Base-by-base conservation (phyloP, 2,888 invertebrate genomes). In the Epistrophe grossulariae region DNA sequence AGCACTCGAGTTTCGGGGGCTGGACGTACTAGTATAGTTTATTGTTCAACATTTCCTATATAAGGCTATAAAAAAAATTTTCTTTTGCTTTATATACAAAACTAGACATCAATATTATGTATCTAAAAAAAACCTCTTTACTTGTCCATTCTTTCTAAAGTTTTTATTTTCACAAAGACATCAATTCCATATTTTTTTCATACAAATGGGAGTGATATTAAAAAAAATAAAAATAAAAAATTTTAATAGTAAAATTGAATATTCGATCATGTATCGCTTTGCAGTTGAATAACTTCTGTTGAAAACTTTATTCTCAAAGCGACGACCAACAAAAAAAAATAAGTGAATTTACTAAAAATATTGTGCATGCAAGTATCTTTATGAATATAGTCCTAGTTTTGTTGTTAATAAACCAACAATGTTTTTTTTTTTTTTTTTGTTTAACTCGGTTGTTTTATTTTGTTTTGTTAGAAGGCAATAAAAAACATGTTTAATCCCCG, bases 401-500 rank as follows among this genome's bases (percentile, higher is more conserved):
- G 64, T 73, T 82, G 73, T 73, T 82, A 73, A 78, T 85, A 85
- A 82, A 82, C 73, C 78, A 87, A 79, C 85, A 79, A 74, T 74
- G 78, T 82, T 79, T 81, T 87, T 79, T 55, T 17, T 70, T 3
- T 74, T 73, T 82, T 79, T 81, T 87, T 79, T 55, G 24, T 70
- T 3, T 48, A 31, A 50, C 17, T 31, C 15, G 19, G 15, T 1
- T 7, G n/a, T 64, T 80, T 48, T 38, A 48, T 60, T 78, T 79
- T 79, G 4, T 52, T 48, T 78, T 78, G 83, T 79, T 87, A 66
- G 74, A 79, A 80, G 77, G 68, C 84, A 84, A 88, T 88, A 88
- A 88, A 88, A 80, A 84, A 45, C 88, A 55, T 88, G 84, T 88
- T 88, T 88, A 88, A 84, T 88, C 88, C 88, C 88, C 74, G 84